Evolutionary conservation across 1,140 invertebrate species (phyloP), one percentile per base, ranked within the genome.

Genomic region (Eurosta solidaginis): DNA sequence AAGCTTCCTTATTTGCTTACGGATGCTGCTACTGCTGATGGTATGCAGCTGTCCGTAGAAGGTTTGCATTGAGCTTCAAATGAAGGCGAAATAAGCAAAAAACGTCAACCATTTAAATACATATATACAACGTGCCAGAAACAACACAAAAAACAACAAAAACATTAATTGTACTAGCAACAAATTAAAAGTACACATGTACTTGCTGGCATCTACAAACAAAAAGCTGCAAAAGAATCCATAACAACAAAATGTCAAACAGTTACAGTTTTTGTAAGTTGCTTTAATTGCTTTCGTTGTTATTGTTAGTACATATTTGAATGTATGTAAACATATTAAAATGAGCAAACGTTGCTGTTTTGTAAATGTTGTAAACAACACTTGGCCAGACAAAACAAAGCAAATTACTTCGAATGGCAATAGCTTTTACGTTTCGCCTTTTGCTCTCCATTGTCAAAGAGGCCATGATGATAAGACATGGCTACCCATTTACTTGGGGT

Each of bases 331-430:
- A n/a, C 50, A 12, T 54, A n/a, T 54, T 54, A 20, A 59, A 17
- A 33, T 17, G 54, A 59, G 54, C 54, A 59, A 59, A 59, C 54
- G 54, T 59, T 59, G 29, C 54, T 59, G 54, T 59, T n/a, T 59
- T 59, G 54, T 59, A 59, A 59, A 59, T 59, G 54, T 59, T 59
- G 54, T 59, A 59, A 59, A 59, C 54, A 59, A 59, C 54, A 59
- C 54, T 59, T 59, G n/a, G 27, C 33, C 29, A 29, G 54, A 17
- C 50, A 59, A 36, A 59, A 59, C 54, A 17, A 10, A 25, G 10
- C 50, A 29, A 54, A 33, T 33, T 12, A 59, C n/a, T n/a, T 14
- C 54, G 33, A 59, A 59, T 14, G 29, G 54, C 54, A 59, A 33
- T 22, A 33, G 54, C 29, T 59, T 59, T 59, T 59, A 25, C 20